Base-by-base conservation (phyloP, 2,888 invertebrate species). In the Ariolimax columbianus region DNA sequence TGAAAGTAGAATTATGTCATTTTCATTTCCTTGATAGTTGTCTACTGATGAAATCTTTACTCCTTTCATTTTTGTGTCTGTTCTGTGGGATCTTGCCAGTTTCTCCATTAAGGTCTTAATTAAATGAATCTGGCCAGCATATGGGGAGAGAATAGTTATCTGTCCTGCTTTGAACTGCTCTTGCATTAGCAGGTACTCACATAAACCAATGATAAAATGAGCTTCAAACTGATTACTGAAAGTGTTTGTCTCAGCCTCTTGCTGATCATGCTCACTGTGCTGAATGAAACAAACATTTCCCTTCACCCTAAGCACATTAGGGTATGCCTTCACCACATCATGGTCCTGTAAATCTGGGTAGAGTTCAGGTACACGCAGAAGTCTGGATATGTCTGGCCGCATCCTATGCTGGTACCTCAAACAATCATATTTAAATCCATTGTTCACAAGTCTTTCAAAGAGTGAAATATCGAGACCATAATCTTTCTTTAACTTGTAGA, bases 381-480 rank as follows among this genome's bases (percentile, higher is more conserved):
- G 84, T 36, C 88, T 84, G 3, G 93, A 89, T 51, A 94, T 93
- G 85, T 92, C 91, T 30, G 93, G 93, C 51, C 93, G 85, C 94
- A 94, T 94, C 77, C 93, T 87, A 84, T 93, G 93, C 68, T 98
- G 97, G 0, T 95, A 95, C n/a, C 95, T 94, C 1, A 97, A 92
- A 33, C 92, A 92, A 4, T 95, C 94, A 23, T 95, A 96, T 82
- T 96, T 95, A 4, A 96, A 91, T 0, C 96, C 95, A 89, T 96
- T 96, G 0, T 95, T 95, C 4, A 97, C 95, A 95, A 97, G 96
- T 19, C 97, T 95, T 91, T 97, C 97, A 94, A 97, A 97, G 9
- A 97, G 95, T 0, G 97, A 97, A 79, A 97, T 95, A 87, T 97
- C 96, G 85, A 97, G 93, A 75, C 96, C 95, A 92, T 95, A 96